These are phyloP conservation scores for Origma solitaria DNA, from an alignment of 2,113 vertebrate species.

Conservation along the genomic window DNA sequence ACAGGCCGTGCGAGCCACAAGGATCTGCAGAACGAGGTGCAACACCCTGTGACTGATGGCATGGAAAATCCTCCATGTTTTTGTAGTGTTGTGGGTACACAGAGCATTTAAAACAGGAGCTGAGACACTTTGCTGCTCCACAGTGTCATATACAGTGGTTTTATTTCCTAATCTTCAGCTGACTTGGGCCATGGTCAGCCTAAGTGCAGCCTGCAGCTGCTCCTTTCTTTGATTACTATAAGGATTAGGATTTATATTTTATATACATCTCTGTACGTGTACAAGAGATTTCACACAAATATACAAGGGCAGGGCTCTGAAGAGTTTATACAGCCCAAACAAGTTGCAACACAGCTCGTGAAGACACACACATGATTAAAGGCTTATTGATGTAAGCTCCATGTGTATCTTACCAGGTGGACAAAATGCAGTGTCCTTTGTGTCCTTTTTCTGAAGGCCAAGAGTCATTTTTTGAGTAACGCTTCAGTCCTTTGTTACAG, in stretches of 20 bases:
- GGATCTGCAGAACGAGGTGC: neutral
- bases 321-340: neutral
- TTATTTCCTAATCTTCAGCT: neutral
- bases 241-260: conserved; percentile 10
- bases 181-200: neutral
- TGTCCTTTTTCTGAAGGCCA: neutral
- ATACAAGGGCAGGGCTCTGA: neutral
- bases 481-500: neutral
- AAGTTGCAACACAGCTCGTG: neutral
- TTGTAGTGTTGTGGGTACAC: accelerated
- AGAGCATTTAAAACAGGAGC: neutral
- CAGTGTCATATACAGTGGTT: neutral
- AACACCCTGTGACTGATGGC: neutral
- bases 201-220: conserved; percentile 41
- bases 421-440: neutral
- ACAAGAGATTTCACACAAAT: conserved; percentile 16
- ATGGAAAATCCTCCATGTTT: neutral
- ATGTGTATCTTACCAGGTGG: neutral
- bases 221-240: conserved; percentile 20
- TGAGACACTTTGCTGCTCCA: neutral
- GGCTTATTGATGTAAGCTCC: neutral
- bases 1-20: accelerated
- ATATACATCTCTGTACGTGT: neutral
- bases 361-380: neutral
- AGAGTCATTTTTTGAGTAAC: neutral